Percentiles rank a stretch among this genome's conserved stretches.
phyloP scores from a whole-genome alignment of 2,797 vertebrate genomes.

The Delichon dasypus region DNA sequence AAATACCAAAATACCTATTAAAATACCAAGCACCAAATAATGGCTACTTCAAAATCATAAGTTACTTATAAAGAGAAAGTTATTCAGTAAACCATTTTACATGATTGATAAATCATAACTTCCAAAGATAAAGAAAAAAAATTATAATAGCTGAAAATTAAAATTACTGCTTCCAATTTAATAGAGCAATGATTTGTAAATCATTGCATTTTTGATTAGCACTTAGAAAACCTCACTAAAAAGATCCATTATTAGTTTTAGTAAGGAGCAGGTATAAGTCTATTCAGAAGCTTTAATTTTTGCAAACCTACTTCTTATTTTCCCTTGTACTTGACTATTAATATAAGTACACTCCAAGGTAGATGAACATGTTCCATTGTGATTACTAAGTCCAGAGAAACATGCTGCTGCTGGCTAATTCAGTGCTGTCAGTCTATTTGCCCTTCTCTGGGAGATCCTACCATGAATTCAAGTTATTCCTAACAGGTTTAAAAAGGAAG shows the following conservation, averaged over 20 bases:
- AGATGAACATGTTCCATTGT: background rate
- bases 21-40: background rate
- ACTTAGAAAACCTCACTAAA: background rate
- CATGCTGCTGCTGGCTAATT: background rate
- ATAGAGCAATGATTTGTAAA: background rate
- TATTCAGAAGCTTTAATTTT: slow-evolving; percentile 12
- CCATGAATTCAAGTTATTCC: background rate
- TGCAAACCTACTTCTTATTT: background rate
- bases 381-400: background rate
- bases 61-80: background rate
- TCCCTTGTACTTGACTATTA: background rate
- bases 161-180: background rate
- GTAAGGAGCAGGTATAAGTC: background rate
- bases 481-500: background rate
- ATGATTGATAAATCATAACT: background rate
- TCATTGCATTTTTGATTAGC: background rate
- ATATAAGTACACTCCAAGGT: background rate
- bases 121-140: slow-evolving; percentile 7
- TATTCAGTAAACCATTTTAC: background rate
- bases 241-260: background rate
- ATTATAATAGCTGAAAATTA: background rate
- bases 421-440: background rate
- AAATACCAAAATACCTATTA: background rate
- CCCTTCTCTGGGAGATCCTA: background rate
- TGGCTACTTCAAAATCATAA: background rate